Percentiles rank a stretch among this genome's conserved stretches.
These are phyloP conservation scores for Leptodactylus fallax DNA, from an alignment of 2,797 vertebrate genomes.

Conservation along the genomic window DNA sequence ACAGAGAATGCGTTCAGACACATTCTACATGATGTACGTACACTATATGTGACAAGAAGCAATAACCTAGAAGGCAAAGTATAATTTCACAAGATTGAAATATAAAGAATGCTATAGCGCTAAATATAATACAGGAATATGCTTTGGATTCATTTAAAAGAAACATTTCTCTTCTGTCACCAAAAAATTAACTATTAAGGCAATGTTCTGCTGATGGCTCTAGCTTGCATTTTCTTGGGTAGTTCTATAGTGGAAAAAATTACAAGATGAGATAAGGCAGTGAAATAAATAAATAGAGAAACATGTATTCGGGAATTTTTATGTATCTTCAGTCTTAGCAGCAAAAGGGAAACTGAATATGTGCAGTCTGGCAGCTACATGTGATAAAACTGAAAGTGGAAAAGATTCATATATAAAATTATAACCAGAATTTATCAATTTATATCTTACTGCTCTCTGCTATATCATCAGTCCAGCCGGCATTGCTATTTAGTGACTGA, in stretches of 20 bases:
- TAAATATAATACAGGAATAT: conserved; percentile 24
- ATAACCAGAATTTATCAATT: no score
- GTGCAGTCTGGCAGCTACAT: no score
- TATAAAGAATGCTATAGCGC: conserved; percentile 21
- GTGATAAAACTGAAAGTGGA: no score
- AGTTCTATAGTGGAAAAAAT: neutral
- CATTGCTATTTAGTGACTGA: neutral
- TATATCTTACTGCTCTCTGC: no score
- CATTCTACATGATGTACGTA: conserved; percentile 39
- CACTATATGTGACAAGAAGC: conserved; percentile 39
- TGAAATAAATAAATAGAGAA: neutral
- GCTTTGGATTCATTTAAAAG: neutral
- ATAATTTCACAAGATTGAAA: conserved; percentile 26
- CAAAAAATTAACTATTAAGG: conserved; percentile 35
- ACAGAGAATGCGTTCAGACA: conserved; percentile 15
- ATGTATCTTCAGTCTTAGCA: neutral
- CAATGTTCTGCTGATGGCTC: neutral
- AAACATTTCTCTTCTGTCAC: neutral
- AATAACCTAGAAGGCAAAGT: conserved; percentile 31
- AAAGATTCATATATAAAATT: no score
- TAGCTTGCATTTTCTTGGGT: neutral
- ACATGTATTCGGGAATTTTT: neutral
- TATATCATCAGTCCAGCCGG: no score
- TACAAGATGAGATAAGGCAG: neutral
- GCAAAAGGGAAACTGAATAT: no score